These are phyloP conservation scores for Potamarius usumacintae DNA, from an alignment of 2,113 vertebrate species.

Conservation along the genomic window DNA sequence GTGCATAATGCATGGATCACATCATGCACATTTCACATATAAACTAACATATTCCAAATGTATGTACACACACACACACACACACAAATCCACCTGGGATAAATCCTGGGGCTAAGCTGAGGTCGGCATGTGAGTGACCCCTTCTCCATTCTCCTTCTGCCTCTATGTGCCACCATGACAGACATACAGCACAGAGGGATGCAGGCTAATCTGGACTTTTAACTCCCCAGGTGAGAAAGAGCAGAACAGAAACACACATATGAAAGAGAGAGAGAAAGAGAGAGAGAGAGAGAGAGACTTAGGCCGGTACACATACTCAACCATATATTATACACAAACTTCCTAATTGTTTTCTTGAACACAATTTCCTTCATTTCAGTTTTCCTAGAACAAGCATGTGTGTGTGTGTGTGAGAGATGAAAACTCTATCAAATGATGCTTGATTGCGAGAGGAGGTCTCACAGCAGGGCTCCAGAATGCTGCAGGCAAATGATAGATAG, in stretches of 20 bases:
- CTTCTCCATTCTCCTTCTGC: slow-evolving; percentile 7
- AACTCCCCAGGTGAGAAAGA: slow-evolving; percentile 36
- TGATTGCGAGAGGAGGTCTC: slow-evolving; percentile 52
- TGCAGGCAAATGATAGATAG: slow-evolving; percentile 34
- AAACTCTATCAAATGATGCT: slow-evolving; percentile 54
- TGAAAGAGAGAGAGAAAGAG: background rate
- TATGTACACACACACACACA: slow-evolving; percentile 9
- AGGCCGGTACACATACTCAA: background rate
- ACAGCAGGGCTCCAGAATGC: slow-evolving; percentile 39
- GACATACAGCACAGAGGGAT: slow-evolving; percentile 37
- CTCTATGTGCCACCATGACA: slow-evolving; percentile 33
- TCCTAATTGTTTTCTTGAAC: background rate
- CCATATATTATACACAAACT: background rate
- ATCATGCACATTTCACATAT: background rate
- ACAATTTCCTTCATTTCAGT: slow-evolving; percentile 9
- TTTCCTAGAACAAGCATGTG: slow-evolving; percentile 25
- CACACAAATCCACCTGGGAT: slow-evolving; percentile 27
- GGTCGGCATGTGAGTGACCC: slow-evolving; percentile 33
- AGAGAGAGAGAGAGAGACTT: background rate
- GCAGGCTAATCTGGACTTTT: slow-evolving; percentile 34
- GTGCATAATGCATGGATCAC: background rate
- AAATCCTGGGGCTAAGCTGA: slow-evolving; percentile 29
- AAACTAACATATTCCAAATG: background rate
- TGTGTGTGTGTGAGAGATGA: slow-evolving; percentile 15
- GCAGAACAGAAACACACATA: slow-evolving; percentile 13